A percentile compares a stretch with the other conserved stretches of the same genome.
These are phyloP conservation scores for Casuarius casuarius DNA, from an alignment of 2,113 vertebrate genomes.

Conservation along the genomic window DNA sequence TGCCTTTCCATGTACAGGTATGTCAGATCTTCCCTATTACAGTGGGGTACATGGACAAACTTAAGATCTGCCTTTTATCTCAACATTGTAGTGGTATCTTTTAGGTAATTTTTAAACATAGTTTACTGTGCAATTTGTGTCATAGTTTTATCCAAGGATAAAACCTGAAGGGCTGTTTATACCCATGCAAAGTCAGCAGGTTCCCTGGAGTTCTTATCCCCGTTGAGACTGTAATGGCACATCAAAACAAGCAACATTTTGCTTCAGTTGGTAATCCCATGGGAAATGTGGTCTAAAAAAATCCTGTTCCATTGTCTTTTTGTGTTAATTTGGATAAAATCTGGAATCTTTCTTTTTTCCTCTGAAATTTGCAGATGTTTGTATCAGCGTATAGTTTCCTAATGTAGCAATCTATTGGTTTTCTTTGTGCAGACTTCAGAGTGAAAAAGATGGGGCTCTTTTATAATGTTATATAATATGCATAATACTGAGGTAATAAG, in stretches of 20 bases:
- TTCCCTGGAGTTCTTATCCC: slow-evolving; percentile 19
- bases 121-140: slow-evolving; percentile 22
- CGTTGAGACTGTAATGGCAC: slow-evolving; percentile 10
- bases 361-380: slow-evolving; percentile 50
- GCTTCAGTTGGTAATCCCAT: slow-evolving; percentile 39
- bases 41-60: background rate
- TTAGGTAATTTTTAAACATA: background rate
- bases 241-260: slow-evolving; percentile 27
- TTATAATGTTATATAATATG: background rate
- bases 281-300: slow-evolving; percentile 19
- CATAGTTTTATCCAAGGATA: slow-evolving; percentile 17
- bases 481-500: background rate
- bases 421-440: slow-evolving; percentile 30
- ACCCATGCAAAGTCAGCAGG: background rate
- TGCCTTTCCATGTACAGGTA: slow-evolving; percentile 47
- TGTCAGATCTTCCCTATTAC: background rate
- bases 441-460: background rate
- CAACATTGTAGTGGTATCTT: background rate
- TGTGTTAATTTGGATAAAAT: slow-evolving; percentile 38
- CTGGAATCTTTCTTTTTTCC: background rate
- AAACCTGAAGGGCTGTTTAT: slow-evolving; percentile 50
- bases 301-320: background rate
- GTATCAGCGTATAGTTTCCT: background rate
- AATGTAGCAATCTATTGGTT: slow-evolving; percentile 9
- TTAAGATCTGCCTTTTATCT: background rate